phyloP scores from a whole-genome alignment of 2,113 vertebrate genomes.

The Dasyprocta punctata region DNA sequence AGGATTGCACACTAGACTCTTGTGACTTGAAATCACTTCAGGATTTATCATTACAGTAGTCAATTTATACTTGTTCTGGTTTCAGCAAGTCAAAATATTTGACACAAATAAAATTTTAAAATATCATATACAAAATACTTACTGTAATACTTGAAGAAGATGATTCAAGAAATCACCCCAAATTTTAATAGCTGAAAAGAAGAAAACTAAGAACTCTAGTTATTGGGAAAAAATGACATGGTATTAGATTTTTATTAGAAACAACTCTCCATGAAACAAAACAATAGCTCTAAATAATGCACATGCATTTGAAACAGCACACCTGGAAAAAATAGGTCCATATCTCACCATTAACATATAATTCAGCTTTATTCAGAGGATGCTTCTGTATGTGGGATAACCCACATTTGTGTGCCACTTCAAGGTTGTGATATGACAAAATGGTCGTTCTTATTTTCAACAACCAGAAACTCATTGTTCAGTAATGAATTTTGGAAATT shows the following conservation, averaged over 20 bases:
- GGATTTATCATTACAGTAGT: not conserved
- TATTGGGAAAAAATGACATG: not conserved
- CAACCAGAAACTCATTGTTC: not conserved
- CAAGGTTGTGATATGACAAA: not conserved
- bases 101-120: not conserved
- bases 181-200: not conserved
- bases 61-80: not conserved
- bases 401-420: constrained; percentile 11
- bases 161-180: not conserved
- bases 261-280: not conserved
- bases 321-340: not conserved
- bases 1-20: not conserved
- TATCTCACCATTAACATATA: not conserved
- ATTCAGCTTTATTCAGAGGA: not conserved
- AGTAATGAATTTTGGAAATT: not conserved
- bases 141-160: not conserved
- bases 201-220: not conserved
- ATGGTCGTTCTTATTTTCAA: not conserved
- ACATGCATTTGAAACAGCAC: not conserved
- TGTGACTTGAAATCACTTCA: constrained; percentile 15
- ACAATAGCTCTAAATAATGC: not conserved
- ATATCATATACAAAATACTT: not conserved
- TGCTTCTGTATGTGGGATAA: not conserved
- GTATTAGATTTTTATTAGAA: not conserved
- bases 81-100: not conserved